These are phyloP conservation scores for Pygmarrhopalites habei DNA, from an alignment of 1,140 invertebrate species.

Conservation along the genomic window DNA sequence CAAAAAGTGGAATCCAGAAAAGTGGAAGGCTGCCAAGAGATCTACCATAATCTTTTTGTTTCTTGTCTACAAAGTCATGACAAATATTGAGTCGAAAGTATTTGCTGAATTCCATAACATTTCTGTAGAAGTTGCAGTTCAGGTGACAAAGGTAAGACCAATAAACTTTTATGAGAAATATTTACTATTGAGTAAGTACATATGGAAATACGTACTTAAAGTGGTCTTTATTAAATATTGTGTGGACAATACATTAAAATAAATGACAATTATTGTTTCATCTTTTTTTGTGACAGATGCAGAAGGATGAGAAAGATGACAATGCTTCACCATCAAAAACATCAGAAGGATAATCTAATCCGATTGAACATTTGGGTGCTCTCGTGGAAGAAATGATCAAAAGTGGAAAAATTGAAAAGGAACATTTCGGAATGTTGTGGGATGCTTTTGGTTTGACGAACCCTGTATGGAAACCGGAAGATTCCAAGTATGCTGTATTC, in stretches of 20 bases:
- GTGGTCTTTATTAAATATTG: no score
- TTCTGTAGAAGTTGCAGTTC: neutral
- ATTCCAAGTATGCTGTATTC: slow-evolving; percentile 17
- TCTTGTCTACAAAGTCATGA: slow-evolving; percentile 1
- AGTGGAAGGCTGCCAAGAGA: neutral
- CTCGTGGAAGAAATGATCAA: slow-evolving; percentile 12
- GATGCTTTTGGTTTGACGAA: slow-evolving; percentile 20
- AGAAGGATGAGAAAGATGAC: no score
- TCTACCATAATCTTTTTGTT: neutral
- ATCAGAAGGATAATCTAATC: no score
- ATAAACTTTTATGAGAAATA: no score
- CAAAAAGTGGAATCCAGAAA: neutral
- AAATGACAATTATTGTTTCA: no score
- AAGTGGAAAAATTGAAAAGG: neutral
- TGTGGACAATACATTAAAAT: no score
- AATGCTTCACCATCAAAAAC: no score
- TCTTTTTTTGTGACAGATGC: no score
- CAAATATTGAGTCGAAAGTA: slow-evolving; percentile 6
- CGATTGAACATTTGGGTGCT: slow-evolving; percentile 15
- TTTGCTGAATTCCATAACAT: slow-evolving; percentile 3
- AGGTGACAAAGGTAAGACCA: neutral
- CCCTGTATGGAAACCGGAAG: slow-evolving; percentile 9
- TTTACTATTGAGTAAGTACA: no score
- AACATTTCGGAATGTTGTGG: slow-evolving; percentile 22
- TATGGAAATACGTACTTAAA: no score